phyloP scores from a whole-genome alignment of 1,140 invertebrate species.

The Diabrotica undecimpunctata region DNA sequence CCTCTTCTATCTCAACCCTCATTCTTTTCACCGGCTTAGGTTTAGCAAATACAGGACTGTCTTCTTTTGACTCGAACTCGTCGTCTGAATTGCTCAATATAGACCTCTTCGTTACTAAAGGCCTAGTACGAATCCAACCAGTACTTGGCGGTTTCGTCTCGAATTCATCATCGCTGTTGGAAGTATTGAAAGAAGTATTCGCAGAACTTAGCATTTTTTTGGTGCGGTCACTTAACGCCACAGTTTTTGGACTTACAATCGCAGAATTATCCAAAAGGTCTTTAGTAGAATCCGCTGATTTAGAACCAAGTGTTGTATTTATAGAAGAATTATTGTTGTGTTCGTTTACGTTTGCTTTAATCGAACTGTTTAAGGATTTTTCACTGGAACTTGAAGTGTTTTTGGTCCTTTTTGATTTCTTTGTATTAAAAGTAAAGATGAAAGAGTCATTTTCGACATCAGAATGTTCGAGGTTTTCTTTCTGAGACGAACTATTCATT shows the following conservation, averaged over 20 bases:
- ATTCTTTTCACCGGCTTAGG: not conserved
- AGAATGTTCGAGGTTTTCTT: not conserved
- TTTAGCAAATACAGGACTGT: not conserved
- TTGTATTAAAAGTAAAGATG: conserved; percentile 7
- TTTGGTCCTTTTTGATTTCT: not conserved
- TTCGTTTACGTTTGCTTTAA: no score
- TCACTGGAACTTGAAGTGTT: conserved; percentile 1
- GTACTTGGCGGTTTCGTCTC: conserved; percentile 13
- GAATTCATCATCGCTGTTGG: conserved; percentile 22
- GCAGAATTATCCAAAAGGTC: no score
- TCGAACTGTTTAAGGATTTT: not conserved
- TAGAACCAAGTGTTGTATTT: no score
- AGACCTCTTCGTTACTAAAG: not conserved
- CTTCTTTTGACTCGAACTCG: not conserved
- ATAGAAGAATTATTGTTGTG: no score
- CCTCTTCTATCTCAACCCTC: not conserved
- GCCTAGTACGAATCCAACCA: not conserved
- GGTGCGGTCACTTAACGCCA: no score
- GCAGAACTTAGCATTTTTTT: no score
- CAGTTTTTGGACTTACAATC: no score
- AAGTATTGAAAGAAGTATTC: not conserved
- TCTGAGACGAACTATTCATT: not conserved
- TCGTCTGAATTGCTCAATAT: not conserved
- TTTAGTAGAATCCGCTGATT: no score
- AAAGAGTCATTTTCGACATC: not conserved